These are phyloP conservation scores for Gavialis gangeticus DNA, from an alignment of 2,113 vertebrate genomes.

Conservation along the genomic window DNA sequence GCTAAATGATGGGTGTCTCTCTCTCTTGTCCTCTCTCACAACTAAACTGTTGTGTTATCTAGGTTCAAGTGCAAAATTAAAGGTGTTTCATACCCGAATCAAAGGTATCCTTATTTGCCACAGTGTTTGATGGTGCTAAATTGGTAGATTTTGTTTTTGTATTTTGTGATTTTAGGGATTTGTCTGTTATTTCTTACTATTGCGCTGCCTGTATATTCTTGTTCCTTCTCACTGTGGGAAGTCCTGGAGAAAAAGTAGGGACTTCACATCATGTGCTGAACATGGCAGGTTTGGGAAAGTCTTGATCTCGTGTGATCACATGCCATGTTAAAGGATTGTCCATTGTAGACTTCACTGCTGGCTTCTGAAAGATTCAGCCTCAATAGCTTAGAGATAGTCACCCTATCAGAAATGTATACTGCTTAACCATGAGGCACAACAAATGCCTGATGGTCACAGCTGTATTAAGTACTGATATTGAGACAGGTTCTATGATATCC, in stretches of 20 bases:
- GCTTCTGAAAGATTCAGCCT: neutral
- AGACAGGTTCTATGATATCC: neutral
- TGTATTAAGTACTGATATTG: neutral
- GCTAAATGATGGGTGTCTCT: rapidly evolving
- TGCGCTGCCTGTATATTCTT: neutral
- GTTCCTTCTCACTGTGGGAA: neutral
- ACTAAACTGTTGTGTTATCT: neutral
- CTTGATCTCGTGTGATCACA: neutral
- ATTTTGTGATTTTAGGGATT: neutral
- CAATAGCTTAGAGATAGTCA: neutral
- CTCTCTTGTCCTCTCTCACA: neutral
- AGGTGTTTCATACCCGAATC: neutral
- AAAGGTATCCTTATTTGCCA: neutral
- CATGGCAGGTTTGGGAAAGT: neutral
- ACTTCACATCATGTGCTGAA: neutral
- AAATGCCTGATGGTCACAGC: neutral
- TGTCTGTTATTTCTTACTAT: neutral
- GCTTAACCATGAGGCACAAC: neutral
- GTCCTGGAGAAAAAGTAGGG: neutral
- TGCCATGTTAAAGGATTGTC: neutral
- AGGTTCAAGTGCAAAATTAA: neutral
- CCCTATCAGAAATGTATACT: neutral
- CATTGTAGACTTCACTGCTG: neutral
- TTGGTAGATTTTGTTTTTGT: neutral
- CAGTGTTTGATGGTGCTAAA: neutral